These are phyloP conservation scores for Tachina grossa DNA, from an alignment of 2,888 invertebrate species.

Conservation along the genomic window DNA sequence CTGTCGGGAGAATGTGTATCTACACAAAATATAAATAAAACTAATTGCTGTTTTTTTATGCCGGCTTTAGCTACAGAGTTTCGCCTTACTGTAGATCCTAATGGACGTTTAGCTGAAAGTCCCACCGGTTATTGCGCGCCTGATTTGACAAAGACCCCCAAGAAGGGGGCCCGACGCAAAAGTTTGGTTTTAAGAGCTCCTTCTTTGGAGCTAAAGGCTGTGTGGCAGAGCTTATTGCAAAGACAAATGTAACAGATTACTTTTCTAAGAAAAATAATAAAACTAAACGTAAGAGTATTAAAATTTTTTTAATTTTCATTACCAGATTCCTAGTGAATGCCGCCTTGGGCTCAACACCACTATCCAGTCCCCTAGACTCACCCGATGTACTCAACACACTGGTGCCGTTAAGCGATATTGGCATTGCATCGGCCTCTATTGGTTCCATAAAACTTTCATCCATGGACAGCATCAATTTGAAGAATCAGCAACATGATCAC, in stretches of 20 bases:
- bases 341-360: constrained; percentile 89
- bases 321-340: constrained; percentile 92
- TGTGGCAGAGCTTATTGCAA: constrained; percentile 94
- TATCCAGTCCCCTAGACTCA: constrained; percentile 92
- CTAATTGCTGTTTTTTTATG: background rate
- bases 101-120: constrained; percentile 86
- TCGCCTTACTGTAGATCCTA: constrained; percentile 89
- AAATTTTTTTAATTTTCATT: constrained; percentile 71
- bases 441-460: constrained; percentile 82
- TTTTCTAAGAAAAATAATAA: background rate
- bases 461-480: constrained; percentile 82
- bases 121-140: constrained; percentile 90
- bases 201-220: constrained; percentile 92
- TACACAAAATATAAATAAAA: background rate
- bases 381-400: constrained; percentile 86
- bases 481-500: constrained; percentile 78
- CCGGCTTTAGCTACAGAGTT: constrained; percentile 90
- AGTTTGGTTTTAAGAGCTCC: constrained; percentile 91
- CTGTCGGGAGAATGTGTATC: rapidly evolving
- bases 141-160: constrained; percentile 85
- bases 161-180: constrained; percentile 86
- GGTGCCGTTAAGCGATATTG: constrained; percentile 82
- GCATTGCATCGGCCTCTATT: constrained; percentile 82
- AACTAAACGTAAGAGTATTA: background rate
- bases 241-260: constrained; percentile 89